Evolutionary conservation across 2,113 vertebrate species (phyloP).

Genomic region (Brachionichthys hirsutus): DNA sequence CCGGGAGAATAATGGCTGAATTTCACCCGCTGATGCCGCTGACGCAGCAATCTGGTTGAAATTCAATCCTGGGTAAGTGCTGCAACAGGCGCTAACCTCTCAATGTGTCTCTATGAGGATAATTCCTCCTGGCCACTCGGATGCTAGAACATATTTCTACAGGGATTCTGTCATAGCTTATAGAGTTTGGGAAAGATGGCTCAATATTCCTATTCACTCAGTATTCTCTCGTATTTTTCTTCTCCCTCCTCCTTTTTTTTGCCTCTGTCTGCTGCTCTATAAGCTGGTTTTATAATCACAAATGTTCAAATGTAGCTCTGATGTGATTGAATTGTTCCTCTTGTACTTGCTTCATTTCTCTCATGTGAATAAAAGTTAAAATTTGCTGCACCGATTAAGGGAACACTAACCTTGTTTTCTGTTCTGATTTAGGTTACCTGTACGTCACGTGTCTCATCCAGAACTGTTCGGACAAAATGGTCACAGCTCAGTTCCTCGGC

Average conservation of each 20-base stretch:
- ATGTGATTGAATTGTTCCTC: too few relatives aligned
- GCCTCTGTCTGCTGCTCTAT: background rate
- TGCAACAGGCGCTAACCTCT: conserved; percentile 43
- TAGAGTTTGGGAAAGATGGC: conserved; percentile 34
- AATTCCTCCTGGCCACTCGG: conserved; percentile 65
- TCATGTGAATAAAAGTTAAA: background rate
- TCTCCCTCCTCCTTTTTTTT: background rate
- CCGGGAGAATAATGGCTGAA: conserved; percentile 26
- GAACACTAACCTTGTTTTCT: background rate
- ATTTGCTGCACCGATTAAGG: too few relatives aligned
- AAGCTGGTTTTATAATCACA: background rate
- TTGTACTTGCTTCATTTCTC: background rate
- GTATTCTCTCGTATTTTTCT: conserved; percentile 5
- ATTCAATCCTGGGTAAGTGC: conserved; percentile 36
- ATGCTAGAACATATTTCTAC: conserved; percentile 38
- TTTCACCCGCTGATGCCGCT: conserved; percentile 46
- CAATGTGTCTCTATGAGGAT: conserved; percentile 48
- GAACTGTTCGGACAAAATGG: conserved; percentile 87
- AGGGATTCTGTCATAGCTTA: conserved; percentile 36
- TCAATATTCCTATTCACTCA: conserved; percentile 3
- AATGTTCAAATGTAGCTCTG: background rate
- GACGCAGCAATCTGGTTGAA: conserved; percentile 62
- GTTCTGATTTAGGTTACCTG: conserved; percentile 76
- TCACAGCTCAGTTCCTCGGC: conserved; percentile 80
- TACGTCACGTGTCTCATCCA: conserved; percentile 90